Base-by-base conservation (phyloP, 2,888 invertebrate genomes). In the Epinotia bilunana region DNA sequence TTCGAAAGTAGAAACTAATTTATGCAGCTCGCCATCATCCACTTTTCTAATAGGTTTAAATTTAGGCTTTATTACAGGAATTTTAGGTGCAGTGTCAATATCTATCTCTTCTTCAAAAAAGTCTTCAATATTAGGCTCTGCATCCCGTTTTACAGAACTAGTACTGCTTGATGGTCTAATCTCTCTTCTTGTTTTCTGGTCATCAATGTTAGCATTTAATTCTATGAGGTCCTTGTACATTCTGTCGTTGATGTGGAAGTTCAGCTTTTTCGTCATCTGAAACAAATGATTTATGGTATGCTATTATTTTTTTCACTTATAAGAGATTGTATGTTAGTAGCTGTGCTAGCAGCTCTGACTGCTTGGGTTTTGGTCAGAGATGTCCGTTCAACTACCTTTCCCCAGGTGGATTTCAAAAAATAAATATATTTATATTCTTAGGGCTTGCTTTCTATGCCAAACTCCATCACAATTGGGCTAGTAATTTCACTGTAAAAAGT, bases 41-140 rank as follows among this genome's bases (percentile, higher is more conserved):
- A 89, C 80, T 78, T 81, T 87, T 79, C 82, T 88, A 4, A 93
- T 78, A 20, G 89, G 84, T 80, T 82, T 92, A 64, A 88, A 86
- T 79, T 90, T 93, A 2, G 86, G 86, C 82, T 87, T 90, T 13
- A 87, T 76, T 9, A 88, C 74, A 57, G 90, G 88, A 63, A 94
- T 88, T 7, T 78, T 83, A 2, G 92, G 92, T 16, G 87, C 82
- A 0, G 82, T 75, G 79, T 94, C 94, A 62, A 76, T 74, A 76
- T 90, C 90, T 64, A 82, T 83, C n/a, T 87, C 86, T 70, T 91
- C 87, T 79, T 90, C 84, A 72, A 84, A 91, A 78, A 94, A 94
- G 77, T 94, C 94, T 79, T 94, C 92, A 76, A 94, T 90, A 73
- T 90, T 90, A 9, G 94, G 94, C 79, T 94, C 94, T 0, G 91